Base-by-base conservation (phyloP, 2,797 vertebrate genomes). In the Myotis myotis region DNA sequence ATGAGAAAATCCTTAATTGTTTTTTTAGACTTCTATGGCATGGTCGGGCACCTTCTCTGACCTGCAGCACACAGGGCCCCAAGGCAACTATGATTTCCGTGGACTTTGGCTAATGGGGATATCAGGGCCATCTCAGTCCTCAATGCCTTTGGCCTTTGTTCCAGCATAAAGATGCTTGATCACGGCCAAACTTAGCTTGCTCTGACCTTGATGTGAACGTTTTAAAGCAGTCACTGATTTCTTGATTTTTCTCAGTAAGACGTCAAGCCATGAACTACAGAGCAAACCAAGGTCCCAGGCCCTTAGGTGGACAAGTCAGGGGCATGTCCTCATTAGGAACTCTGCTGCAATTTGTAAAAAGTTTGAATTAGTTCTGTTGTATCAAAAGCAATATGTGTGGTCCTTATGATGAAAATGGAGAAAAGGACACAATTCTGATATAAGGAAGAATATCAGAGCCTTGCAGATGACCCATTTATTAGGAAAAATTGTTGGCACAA, bases 191-290 rank as follows among this genome's bases (percentile, higher is more conserved):
- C 49, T 64, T 62, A 70, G 33, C 28, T 95, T 82, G 49, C 53
- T 91, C 22, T 95, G 89, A 93, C 87, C 62, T 85, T 88, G 30
- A 64, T 62, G 53, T 55, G 25, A 91, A 75, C 64, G 51, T 93
- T 88, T 51, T 70, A 36, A 20, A 81, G 44, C n/a, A 38, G 53
- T 85, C 49, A 25, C 33, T 38, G 15, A 78, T 62, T 76, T 91
- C 93, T 92, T 60, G 33, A 81, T 78, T 91, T 91, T 95, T 80
- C 55, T 94, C 64, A 19, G 33, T 74, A 28, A 28, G 64, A 33
- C 75, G 30, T 74, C 68, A 89, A 91, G 3, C 3, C 33, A 57
- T 36, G 47, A 85, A 80, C 71, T 86, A 93, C 86, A 53, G 86
- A 84, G 20, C 53, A 68, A 94, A 51, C 44, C 17, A 51, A 92